phyloP scores from a whole-genome alignment of 2,888 invertebrate genomes.

The Drosophila falleni region DNA sequence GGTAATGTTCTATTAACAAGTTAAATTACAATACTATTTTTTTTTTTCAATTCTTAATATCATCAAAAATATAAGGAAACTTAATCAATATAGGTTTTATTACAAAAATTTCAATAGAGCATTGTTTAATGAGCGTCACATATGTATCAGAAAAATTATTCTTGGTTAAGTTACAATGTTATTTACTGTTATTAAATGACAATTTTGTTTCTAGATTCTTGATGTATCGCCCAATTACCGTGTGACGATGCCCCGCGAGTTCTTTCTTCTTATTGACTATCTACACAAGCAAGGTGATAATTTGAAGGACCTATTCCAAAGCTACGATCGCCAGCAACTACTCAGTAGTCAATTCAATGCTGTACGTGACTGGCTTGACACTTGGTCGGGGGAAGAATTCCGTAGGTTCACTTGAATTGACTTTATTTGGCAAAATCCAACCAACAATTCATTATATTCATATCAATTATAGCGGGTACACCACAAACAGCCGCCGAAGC shows the following conservation, averaged over 20 bases:
- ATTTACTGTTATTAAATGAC: too few species aligned
- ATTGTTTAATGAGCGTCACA: too few species aligned
- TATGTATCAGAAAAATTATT: too few species aligned
- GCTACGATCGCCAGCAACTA: slow-evolving; percentile 92
- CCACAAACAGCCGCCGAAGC: slow-evolving; percentile 97
- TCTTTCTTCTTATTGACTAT: slow-evolving; percentile 96
- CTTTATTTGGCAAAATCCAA: not conserved
- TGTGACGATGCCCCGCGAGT: slow-evolving; percentile 94
- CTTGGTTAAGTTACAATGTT: too few species aligned
- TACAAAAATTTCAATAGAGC: too few species aligned
- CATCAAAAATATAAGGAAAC: too few species aligned
- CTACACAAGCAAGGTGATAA: slow-evolving; percentile 94
- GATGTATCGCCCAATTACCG: slow-evolving; percentile 84
- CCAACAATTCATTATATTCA: not conserved
- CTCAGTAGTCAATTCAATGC: slow-evolving; percentile 89
- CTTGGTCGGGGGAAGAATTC: slow-evolving; percentile 92
- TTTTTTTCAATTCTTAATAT: too few species aligned
- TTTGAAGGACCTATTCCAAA: slow-evolving; percentile 91
- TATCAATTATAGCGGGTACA: slow-evolving; percentile 89
- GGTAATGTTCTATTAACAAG: slow-evolving; percentile 85
- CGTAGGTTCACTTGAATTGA: slow-evolving; percentile 88
- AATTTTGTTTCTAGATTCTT: slow-evolving; percentile 67
- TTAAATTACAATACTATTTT: too few species aligned
- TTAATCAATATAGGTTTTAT: too few species aligned
- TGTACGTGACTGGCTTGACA: slow-evolving; percentile 96